These are phyloP conservation scores for Crocidura indochinensis DNA, from an alignment of 2,797 vertebrate species.

Conservation along the genomic window DNA sequence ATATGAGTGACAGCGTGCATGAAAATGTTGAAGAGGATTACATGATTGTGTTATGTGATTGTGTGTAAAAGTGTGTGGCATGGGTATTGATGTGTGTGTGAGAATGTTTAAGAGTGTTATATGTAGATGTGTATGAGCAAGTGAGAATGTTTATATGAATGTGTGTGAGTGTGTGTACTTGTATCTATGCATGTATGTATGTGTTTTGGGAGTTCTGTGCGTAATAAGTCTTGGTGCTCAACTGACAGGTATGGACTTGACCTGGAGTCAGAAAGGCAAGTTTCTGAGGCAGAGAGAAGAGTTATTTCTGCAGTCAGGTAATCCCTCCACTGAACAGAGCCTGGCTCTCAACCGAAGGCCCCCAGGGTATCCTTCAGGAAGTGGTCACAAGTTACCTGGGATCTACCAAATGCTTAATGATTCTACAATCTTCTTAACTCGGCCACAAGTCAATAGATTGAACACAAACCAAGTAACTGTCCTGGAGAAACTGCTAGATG, in stretches of 20 bases:
- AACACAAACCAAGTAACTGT: background rate
- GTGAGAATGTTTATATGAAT: too few species aligned
- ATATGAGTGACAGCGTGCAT: too few species aligned
- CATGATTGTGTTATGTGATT: too few species aligned
- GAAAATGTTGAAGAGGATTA: too few species aligned
- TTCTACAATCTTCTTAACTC: background rate
- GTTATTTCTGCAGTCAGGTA: background rate
- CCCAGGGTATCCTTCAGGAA: background rate
- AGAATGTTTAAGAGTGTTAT: too few species aligned
- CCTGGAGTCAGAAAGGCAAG: background rate
- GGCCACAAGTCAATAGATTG: background rate
- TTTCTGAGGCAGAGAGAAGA: background rate
- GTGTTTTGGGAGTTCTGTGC: too few species aligned
- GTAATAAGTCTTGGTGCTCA: background rate
- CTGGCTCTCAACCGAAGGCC: background rate
- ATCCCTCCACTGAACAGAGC: background rate
- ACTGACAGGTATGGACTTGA: background rate
- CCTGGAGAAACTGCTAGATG: fast-evolving
- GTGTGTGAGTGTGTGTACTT: too few species aligned
- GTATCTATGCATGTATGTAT: too few species aligned
- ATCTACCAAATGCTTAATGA: background rate
- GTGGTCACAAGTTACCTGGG: background rate
- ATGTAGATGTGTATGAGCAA: too few species aligned
- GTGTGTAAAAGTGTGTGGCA: too few species aligned
- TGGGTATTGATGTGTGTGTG: too few species aligned